A percentile compares a stretch with the other conserved stretches of the same genome.
These are phyloP conservation scores for Ceyx margarethae DNA, from an alignment of 2,113 vertebrate genomes.

Conservation along the genomic window DNA sequence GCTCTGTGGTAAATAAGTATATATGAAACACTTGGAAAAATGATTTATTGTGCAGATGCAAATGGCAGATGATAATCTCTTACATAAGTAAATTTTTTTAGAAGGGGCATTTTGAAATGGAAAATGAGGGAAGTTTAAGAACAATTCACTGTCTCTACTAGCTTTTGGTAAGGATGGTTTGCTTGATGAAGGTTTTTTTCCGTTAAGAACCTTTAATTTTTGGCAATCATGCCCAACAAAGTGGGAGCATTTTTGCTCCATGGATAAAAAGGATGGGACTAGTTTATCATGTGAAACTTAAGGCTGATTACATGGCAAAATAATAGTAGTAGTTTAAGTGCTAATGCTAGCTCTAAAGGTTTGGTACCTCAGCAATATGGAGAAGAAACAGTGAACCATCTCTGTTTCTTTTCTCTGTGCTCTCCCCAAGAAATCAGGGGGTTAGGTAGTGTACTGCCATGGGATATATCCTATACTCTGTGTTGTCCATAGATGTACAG, in stretches of 20 bases:
- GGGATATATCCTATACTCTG: background rate
- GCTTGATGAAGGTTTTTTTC: background rate
- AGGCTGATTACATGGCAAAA: background rate
- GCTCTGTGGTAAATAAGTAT: background rate
- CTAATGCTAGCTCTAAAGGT: background rate
- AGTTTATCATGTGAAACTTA: background rate
- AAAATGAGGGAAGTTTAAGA: background rate
- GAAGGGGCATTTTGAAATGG: background rate
- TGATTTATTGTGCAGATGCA: background rate
- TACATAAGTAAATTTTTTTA: background rate
- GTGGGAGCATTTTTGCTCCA: background rate
- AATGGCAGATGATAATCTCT: background rate
- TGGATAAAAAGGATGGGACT: background rate
- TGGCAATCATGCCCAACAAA: background rate
- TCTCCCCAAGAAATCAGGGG: background rate
- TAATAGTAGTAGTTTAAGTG: background rate
- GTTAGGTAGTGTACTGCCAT: background rate
- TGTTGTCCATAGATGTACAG: accelerated
- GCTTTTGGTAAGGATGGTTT: background rate
- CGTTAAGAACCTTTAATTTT: background rate
- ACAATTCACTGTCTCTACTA: background rate
- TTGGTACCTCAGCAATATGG: background rate
- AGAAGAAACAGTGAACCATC: background rate
- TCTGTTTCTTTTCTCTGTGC: background rate
- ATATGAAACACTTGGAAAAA: background rate